Base-by-base conservation (phyloP, 2,888 invertebrate genomes). In the Cheilosia scutellata region DNA sequence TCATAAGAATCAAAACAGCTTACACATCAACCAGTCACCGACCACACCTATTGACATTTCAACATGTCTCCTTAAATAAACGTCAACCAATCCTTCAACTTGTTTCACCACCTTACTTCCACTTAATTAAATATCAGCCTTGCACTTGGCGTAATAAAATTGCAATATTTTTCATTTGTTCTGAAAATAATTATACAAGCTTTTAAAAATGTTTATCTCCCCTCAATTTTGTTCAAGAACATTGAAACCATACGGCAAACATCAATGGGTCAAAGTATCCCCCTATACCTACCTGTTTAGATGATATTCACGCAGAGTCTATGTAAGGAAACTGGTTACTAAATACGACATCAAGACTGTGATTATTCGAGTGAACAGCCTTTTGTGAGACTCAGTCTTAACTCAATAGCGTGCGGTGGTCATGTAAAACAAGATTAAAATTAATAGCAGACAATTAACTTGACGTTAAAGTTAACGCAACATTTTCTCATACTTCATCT, bases 381-480 rank as follows among this genome's bases (percentile, higher is more conserved):
- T 72, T 51, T 60, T 49, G 6, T 40, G 29, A 7, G 37, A 13
- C 49, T 33, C 1, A 7, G 7, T 20, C 20, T 20, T 2, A 20
- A 20, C 20, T 20, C 20, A 20, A 20, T 37, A 40, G 37, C 37
- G 37, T 55, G 33, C 44, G 5, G 33, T 29, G 57, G 11, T 82
- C 31, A 42, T 77, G 60, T 71, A 37, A 47, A 72, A 77, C 60
- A 66, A 60, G 71, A 71, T 77, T 66, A 31, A 82, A 40, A 77
- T 82, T 82, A 82, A 82, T 82, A 42, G 53, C 71, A 60, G 25
- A 20, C 82, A 77, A 77, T 72, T 82, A 82, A 60, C 60, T 65
- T 53, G 40, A 71, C 66, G 71, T 72, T 71, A 77, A 20, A 57
- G 49, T 71, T 47, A 25, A 60, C 29, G 25, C 20, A 68, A 42